Evolutionary conservation across 1,140 invertebrate species (phyloP), one percentile per base, ranked within the genome.

Genomic region (Calliopsis andreniformis): DNA sequence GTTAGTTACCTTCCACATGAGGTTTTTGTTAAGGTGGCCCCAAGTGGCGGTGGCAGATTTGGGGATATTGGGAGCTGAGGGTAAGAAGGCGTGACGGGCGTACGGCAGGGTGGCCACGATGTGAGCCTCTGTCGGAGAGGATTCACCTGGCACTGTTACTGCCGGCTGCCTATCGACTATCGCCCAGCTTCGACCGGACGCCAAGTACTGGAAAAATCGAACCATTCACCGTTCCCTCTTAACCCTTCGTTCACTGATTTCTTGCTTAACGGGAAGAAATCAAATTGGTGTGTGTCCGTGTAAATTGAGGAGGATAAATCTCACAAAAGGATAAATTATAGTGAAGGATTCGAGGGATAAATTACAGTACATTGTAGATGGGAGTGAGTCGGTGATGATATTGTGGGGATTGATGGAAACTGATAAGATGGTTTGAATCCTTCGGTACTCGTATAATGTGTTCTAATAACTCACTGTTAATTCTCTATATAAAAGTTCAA

Each of bases 1-100:
- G 86, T 91, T 93, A 93, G 93, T 94, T 93, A 94, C 93, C 94
- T 94, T 94, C 93, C 93, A 94, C 88, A 93, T 93, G 92, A 94
- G 92, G 92, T 94, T 94, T 93, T 94, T 94, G 92, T 94, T 93
- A 92, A 94, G 93, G 87, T 93, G 93, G 87, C 93, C 93, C 94
- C 94, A 94, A 90, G 94, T 94, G 88, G 93, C 91, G 72, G 90
- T 94, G 87, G 93, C 92, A 89, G 94, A 94, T 93, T 94, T 94
- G 88, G 94, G 93, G 88, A 94, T 93, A 92, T 93, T 93, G 89
- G 92, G 90, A 91, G 92, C 92, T 89, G 92, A 90, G 88, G 92
- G 89, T 87, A 92, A 93, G 90, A 93, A 93, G 89, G 92, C 91
- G 90, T 93, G 93, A 89, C 93, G 92, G 88, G 93, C 92, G 89